phyloP scores from a whole-genome alignment of 1,140 invertebrate genomes.

The Drosophila sproati region DNA sequence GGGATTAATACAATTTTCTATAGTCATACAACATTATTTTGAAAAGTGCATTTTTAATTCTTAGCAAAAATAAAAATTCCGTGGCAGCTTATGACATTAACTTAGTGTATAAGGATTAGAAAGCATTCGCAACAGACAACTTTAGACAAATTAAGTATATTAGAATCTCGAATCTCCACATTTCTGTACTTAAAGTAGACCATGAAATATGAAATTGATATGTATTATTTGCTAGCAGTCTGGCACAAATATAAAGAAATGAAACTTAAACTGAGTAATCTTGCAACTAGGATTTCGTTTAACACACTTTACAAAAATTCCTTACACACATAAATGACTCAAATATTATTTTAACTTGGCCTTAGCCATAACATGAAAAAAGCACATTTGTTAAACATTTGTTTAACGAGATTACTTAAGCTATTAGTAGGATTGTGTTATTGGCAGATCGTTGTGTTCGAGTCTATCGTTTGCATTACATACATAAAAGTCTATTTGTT shows the following conservation, averaged over 20 bases:
- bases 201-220: no score
- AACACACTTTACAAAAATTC: no score
- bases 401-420: not conserved
- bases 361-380: no score
- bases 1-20: constrained; percentile 32
- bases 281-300: no score
- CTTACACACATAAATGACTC: no score
- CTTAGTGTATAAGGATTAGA: not conserved
- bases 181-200: no score
- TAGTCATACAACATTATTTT: not conserved
- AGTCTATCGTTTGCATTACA: constrained; percentile 45
- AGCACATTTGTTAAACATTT: no score
- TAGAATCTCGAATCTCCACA: not conserved
- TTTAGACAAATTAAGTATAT: not conserved
- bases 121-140: not conserved
- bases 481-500: constrained; percentile 39
- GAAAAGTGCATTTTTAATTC: not conserved
- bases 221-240: no score
- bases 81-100: not conserved
- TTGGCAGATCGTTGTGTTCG: constrained; percentile 31
- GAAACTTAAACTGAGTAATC: no score
- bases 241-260: no score
- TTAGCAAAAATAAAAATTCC: constrained; percentile 1
- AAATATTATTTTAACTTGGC: no score
- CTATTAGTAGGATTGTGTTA: constrained; percentile 4